Base-by-base conservation (phyloP, 2,797 vertebrate genomes). In the Dicrostonyx torquatus region DNA sequence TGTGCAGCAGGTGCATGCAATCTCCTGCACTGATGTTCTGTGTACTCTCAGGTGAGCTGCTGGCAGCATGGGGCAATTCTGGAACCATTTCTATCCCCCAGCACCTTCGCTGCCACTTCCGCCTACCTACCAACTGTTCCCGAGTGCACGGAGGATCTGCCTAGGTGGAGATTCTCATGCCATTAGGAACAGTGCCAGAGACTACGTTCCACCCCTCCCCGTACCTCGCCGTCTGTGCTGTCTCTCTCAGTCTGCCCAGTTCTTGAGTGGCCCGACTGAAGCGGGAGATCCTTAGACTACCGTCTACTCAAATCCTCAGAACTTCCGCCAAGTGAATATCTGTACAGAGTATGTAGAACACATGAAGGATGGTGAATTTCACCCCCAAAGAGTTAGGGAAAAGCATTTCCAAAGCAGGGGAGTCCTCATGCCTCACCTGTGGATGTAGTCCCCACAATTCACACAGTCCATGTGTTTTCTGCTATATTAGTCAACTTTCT, bases 111-210 rank as follows among this genome's bases (percentile, higher is more conserved):
- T n/a, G 43, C 68, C 92, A 66, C 76, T 24, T 60, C 88, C 26
- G 60, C 86, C 95, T 26, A 79, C 94, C 66, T 89, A 50, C 92
- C 92, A 88, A 22, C 89, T 87, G 89, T 92, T 84, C n/a, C 79
- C 29, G 64, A 58, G 87, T 53, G 0, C 29, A 68, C 58, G 37
- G 15, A 84, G 83, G 70, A 58, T 87, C 72, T 93, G 87, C 43
- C 20, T 58, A 37, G 76, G 76, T 53, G 64, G 68, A 83, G 53
- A 64, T 75, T 89, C 85, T 88, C 82, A 34, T 84, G 78, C 92
- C 62, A 20, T 70, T 2, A 43, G 95, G 87, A 95, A 83, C 0
- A 1, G 11, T 72, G 86, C 94, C 79, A 75, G 50, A 66, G 87
- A 73, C 37, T 72, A 26, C 78, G 26, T 87, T 48, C 89, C 29